Percentiles rank a stretch among this genome's conserved stretches.
Conservation (phyloP, 2,797 vertebrate genomes). For the Zalophus californianus region DNA sequence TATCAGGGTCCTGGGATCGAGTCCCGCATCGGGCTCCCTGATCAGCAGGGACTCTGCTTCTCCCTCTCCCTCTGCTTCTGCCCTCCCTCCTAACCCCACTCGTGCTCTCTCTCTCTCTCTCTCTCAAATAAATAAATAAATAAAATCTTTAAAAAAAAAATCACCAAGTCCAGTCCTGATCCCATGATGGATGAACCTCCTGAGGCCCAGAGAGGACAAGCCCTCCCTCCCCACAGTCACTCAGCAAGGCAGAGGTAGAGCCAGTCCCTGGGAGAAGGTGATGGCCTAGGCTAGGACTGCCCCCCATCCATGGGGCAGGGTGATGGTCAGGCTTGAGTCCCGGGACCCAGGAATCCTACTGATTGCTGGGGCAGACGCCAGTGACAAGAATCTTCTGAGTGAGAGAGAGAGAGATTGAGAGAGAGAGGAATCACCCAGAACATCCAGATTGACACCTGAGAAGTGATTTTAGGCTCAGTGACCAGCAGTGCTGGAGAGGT, state of each 20-base stretch:
- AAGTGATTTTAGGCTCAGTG: not conserved
- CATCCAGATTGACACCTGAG: not conserved
- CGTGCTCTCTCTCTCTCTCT: not conserved
- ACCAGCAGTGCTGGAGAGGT: not conserved
- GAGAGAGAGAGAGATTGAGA: not conserved
- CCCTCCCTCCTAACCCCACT: not conserved
- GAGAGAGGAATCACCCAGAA: not conserved
- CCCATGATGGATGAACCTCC: not conserved
- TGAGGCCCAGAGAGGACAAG: not conserved
- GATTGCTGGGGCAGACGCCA: not conserved
- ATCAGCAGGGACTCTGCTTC: not conserved
- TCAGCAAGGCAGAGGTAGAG: not conserved
- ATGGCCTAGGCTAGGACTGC: not conserved
- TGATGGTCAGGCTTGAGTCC: not conserved
- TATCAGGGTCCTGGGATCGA: not conserved
- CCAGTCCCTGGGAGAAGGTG: not conserved
- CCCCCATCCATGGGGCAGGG: not conserved
- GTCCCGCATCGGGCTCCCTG: not conserved
- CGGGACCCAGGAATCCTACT: not conserved
- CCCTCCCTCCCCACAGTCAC: rapidly evolving
- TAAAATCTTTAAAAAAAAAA: not conserved
- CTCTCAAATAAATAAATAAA: not conserved
- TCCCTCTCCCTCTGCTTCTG: not conserved
- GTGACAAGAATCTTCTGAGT: not conserved
- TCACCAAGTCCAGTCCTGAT: not conserved